Conservation (phyloP, 2,888 invertebrate genomes). For the Lamellibrachia satsuma region DNA sequence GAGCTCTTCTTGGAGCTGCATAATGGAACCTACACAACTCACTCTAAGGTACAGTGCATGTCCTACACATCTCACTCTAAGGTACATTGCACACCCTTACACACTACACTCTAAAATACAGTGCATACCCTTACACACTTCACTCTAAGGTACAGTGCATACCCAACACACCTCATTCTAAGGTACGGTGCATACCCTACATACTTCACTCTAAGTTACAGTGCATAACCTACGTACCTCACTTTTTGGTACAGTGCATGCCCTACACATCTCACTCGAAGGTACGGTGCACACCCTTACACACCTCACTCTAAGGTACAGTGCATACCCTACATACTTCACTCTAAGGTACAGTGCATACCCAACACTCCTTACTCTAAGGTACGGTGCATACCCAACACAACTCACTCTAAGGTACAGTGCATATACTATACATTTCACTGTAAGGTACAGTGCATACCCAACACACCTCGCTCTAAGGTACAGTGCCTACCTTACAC, state of each 20-base stretch:
- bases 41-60: slow-evolving; percentile 55
- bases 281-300: slow-evolving; percentile 68
- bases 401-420: slow-evolving; percentile 45
- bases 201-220: slow-evolving; percentile 66
- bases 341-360: slow-evolving; percentile 69
- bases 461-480: slow-evolving; percentile 69
- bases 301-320: slow-evolving; percentile 66
- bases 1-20: slow-evolving; percentile 70
- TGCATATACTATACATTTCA: no score
- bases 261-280: slow-evolving; percentile 66
- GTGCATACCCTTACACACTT: not conserved
- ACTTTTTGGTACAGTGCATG: slow-evolving; percentile 51
- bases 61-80: slow-evolving; percentile 66
- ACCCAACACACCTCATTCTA: slow-evolving; percentile 63
- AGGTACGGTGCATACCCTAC: slow-evolving; percentile 69
- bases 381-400: slow-evolving; percentile 58
- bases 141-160: slow-evolving; percentile 67
- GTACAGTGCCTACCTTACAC: slow-evolving; percentile 63
- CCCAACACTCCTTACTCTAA: slow-evolving; percentile 69
- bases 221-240: not conserved
- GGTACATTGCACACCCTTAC: slow-evolving; percentile 63
- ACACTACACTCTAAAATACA: not conserved
- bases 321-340: slow-evolving; percentile 62
- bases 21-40: slow-evolving; percentile 70
- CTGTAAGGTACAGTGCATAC: slow-evolving; percentile 64